Percentiles rank a stretch among this genome's conserved stretches.
These are phyloP conservation scores for Austrolebias charrua DNA, from an alignment of 2,797 vertebrate species.

Conservation along the genomic window DNA sequence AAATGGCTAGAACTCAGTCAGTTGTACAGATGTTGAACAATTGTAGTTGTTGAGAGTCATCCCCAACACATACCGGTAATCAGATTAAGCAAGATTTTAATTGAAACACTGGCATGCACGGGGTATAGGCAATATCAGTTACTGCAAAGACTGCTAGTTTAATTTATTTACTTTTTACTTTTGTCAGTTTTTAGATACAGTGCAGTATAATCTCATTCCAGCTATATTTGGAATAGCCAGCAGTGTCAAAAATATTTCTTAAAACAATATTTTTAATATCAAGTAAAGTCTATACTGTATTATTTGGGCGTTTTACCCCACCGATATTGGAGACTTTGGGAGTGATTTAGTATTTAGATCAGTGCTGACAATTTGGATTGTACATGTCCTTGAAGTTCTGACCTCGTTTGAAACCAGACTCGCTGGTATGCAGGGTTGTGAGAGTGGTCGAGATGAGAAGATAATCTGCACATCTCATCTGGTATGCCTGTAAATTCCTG, in stretches of 20 bases:
- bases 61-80: too few relatives aligned
- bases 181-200: too few relatives aligned
- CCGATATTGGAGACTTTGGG: neutral
- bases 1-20: too few relatives aligned
- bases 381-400: slow-evolving; percentile 12
- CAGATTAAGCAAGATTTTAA: too few relatives aligned
- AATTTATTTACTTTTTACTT: too few relatives aligned
- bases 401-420: slow-evolving; percentile 18
- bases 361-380: slow-evolving; percentile 14
- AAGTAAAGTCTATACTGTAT: neutral
- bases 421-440: slow-evolving; percentile 39
- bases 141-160: too few relatives aligned
- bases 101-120: too few relatives aligned
- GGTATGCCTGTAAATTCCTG: slow-evolving; percentile 65
- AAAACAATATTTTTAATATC: neutral
- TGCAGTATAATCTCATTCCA: too few relatives aligned
- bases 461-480: slow-evolving; percentile 69
- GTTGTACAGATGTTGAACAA: too few relatives aligned
- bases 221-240: too few relatives aligned
- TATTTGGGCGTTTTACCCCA: neutral
- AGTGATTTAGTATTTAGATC: neutral
- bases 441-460: slow-evolving; percentile 38
- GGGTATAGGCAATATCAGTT: too few relatives aligned
- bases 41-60: too few relatives aligned
- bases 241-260: neutral